A percentile compares a stretch with the other conserved stretches of the same genome.
phyloP scores from a whole-genome alignment of 2,888 invertebrate genomes.

The Tridacna crocea region DNA sequence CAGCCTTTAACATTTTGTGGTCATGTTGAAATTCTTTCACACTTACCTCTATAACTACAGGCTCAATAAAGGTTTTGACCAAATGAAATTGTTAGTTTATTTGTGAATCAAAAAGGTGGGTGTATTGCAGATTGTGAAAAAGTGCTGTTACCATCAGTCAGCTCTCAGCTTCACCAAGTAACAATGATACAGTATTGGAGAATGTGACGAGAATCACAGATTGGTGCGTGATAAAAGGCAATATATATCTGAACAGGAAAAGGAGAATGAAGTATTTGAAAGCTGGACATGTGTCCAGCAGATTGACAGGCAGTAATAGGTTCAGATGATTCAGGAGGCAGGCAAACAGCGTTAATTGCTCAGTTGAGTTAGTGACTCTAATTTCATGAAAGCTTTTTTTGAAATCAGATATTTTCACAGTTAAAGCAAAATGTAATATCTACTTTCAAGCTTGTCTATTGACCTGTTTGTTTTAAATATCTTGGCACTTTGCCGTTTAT shows the following conservation, averaged over 20 bases:
- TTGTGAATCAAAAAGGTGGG: not conserved
- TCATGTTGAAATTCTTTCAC: too few relatives aligned
- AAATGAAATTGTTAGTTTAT: not conserved
- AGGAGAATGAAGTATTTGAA: not conserved
- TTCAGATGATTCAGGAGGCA: not conserved
- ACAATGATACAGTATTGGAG: not conserved
- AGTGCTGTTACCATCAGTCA: not conserved
- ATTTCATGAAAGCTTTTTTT: not conserved
- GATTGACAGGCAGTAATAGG: not conserved
- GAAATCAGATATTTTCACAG: conserved; percentile 1
- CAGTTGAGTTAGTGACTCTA: not conserved
- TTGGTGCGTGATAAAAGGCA: not conserved
- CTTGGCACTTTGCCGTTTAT: conserved; percentile 37
- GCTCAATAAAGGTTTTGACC: not conserved
- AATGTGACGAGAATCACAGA: not conserved
- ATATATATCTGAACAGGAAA: not conserved
- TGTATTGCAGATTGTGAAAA: not conserved
- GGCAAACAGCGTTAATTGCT: conserved; percentile 5
- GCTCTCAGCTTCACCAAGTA: not conserved
- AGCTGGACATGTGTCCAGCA: not conserved
- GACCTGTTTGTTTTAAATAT: conserved; percentile 22
- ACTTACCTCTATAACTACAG: not conserved
- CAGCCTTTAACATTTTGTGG: not conserved
- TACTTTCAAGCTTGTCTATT: conserved; percentile 13
- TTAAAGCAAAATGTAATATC: conserved; percentile 1